Percentiles rank a stretch among this genome's conserved stretches.
Evolutionary conservation across 1,140 invertebrate genomes (phyloP).

Genomic region (Whitmania pigra): DNA sequence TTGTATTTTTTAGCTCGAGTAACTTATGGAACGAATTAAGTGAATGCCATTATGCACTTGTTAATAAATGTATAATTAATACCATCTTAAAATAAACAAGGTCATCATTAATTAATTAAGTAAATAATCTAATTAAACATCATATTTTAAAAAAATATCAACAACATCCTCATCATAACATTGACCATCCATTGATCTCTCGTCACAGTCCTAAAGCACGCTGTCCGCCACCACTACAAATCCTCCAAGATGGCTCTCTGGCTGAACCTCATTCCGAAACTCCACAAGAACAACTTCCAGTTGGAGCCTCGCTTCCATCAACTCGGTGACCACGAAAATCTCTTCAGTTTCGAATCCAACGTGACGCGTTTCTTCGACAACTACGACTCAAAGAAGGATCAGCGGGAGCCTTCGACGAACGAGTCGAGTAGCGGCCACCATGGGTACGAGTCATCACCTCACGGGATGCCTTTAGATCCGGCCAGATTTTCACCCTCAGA

Average conservation of each 20-base stretch:
- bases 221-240: constrained; percentile 77
- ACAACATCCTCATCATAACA: no score
- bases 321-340: constrained; percentile 51
- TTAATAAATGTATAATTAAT: no score
- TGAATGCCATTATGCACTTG: no score
- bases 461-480: no score
- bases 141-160: no score
- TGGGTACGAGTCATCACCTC: constrained; percentile 11
- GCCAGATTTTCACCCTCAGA: not conserved
- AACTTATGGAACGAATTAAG: no score
- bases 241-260: constrained; percentile 87
- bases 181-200: no score
- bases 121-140: no score
- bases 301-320: constrained; percentile 72
- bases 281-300: constrained; percentile 65
- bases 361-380: constrained; percentile 30
- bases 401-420: not conserved
- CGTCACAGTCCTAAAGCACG: constrained; percentile 27
- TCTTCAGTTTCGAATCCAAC: constrained; percentile 31
- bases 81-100: no score
- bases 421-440: not conserved
- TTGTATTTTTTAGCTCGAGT: no score
- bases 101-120: no score
- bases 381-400: constrained; percentile 29
- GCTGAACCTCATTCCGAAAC: constrained; percentile 82